Conservation (phyloP, 2,888 invertebrate genomes). For the Arctia plantaginis region DNA sequence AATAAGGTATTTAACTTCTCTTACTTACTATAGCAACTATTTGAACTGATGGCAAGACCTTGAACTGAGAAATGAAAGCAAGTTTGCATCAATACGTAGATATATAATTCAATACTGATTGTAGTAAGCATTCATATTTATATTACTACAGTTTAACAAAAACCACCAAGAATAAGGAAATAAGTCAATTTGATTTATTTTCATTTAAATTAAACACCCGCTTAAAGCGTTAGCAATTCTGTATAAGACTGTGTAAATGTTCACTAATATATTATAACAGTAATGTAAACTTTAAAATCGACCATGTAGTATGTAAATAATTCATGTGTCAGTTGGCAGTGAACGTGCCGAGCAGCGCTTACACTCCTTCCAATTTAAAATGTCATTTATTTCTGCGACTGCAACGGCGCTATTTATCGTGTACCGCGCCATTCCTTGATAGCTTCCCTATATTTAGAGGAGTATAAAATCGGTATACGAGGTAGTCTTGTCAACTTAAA, state of each 20-base stretch:
- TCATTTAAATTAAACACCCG: background rate
- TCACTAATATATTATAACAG: background rate
- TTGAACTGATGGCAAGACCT: background rate
- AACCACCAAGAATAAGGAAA: background rate
- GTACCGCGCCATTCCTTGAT: constrained; percentile 37
- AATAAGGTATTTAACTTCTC: no score
- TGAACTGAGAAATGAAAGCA: background rate
- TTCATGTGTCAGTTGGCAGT: constrained; percentile 52
- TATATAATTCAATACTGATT: background rate
- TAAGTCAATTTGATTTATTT: background rate
- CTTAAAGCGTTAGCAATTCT: background rate
- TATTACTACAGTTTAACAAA: background rate
- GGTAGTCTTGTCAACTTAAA: background rate
- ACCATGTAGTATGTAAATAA: constrained; percentile 47
- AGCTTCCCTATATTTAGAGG: constrained; percentile 1
- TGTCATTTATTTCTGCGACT: constrained; percentile 72
- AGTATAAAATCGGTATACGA: background rate
- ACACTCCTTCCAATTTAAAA: constrained; percentile 71
- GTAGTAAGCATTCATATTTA: no score
- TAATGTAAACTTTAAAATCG: constrained; percentile 29
- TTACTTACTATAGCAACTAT: no score
- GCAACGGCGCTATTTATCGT: constrained; percentile 50
- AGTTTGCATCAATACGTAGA: background rate
- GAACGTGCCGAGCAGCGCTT: constrained; percentile 54
- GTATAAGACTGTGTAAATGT: background rate